Evolutionary conservation across 2,113 vertebrate genomes (phyloP).

Genomic region (Meles meles): DNA sequence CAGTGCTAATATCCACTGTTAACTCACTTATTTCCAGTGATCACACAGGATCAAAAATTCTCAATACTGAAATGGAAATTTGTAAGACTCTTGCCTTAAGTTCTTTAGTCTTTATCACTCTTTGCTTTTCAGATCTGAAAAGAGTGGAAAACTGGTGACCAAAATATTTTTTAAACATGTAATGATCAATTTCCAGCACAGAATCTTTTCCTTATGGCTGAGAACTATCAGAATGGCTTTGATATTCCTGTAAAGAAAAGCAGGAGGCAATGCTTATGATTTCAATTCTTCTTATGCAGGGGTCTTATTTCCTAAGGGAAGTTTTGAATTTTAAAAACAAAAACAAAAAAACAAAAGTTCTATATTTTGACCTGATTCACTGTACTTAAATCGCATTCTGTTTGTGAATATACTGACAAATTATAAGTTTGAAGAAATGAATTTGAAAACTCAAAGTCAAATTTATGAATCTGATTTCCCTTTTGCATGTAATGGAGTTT

Average conservation of each 20-base stretch:
- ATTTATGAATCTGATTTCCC: not conserved
- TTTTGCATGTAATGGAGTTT: not conserved
- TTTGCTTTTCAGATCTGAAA: conserved; percentile 25
- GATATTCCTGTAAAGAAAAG: conserved; percentile 25
- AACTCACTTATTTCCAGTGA: not conserved
- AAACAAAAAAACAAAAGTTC: not conserved
- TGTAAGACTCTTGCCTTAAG: not conserved
- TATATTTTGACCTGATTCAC: not conserved
- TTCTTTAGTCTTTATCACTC: not conserved
- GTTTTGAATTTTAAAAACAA: not conserved
- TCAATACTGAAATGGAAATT: not conserved
- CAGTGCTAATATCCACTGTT: not conserved
- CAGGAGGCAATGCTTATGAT: not conserved
- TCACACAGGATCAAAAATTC: not conserved
- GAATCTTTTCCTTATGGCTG: not conserved
- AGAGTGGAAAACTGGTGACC: not conserved
- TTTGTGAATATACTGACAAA: not conserved
- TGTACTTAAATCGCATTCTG: not conserved
- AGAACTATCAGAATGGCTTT: not conserved
- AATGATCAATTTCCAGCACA: not conserved
- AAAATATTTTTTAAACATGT: not conserved
- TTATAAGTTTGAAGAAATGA: not conserved
- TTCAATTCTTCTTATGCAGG: not conserved
- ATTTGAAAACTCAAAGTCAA: not conserved
- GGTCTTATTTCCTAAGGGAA: not conserved